A percentile compares a stretch with the other conserved stretches of the same genome.
Evolutionary conservation across 2,888 invertebrate genomes (phyloP).

Genomic region (Schizotus pectinicornis): DNA sequence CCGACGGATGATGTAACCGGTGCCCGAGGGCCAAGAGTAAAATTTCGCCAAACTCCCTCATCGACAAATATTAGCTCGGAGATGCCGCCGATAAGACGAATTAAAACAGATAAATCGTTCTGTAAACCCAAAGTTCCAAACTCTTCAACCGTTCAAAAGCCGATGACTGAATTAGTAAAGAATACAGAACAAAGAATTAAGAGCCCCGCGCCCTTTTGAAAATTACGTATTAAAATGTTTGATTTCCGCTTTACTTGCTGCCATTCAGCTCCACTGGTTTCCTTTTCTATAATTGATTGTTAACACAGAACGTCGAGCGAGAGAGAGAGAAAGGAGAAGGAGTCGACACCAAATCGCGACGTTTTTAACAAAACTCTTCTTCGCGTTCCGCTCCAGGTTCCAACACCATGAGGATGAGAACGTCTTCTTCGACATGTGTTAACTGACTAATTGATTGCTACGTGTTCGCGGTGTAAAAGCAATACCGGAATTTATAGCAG

Average conservation of each 20-base stretch:
- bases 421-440: no score
- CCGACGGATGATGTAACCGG: no score
- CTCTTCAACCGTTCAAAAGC: slow-evolving; percentile 41
- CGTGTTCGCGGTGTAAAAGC: no score
- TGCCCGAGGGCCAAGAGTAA: no score
- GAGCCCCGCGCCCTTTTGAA: slow-evolving; percentile 34
- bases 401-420: no score
- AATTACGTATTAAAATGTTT: slow-evolving; percentile 44
- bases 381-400: neutral
- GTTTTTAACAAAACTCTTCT: neutral
- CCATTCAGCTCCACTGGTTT: slow-evolving; percentile 18
- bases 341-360: no score
- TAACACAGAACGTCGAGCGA: slow-evolving; percentile 10
- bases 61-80: slow-evolving; percentile 28
- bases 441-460: no score
- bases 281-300: slow-evolving; percentile 29
- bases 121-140: slow-evolving; percentile 39
- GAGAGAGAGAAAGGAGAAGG: neutral
- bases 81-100: slow-evolving; percentile 35
- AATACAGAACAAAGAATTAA: slow-evolving; percentile 33
- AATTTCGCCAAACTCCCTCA: no score
- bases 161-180: slow-evolving; percentile 43
- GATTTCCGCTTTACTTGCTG: slow-evolving; percentile 38
- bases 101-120: slow-evolving; percentile 42
- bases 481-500: no score